phyloP scores from a whole-genome alignment of 2,113 vertebrate genomes.

The Lepisosteus oculatus region DNA sequence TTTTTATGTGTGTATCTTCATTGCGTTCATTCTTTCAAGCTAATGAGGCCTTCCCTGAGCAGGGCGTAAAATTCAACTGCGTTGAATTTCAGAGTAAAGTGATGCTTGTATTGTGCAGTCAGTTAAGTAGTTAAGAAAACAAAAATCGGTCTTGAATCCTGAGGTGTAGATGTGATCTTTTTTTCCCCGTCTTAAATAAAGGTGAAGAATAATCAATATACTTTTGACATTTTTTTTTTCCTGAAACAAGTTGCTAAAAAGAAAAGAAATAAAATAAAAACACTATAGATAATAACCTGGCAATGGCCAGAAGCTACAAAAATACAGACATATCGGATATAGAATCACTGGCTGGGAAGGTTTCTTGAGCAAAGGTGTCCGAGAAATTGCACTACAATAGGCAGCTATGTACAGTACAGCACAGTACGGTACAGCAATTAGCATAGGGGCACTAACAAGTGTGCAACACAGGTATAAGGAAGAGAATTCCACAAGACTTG shows the following conservation, averaged over 20 bases:
- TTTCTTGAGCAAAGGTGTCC: slow-evolving; percentile 61
- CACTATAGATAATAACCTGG: slow-evolving; percentile 49
- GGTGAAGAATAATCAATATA: slow-evolving; percentile 49
- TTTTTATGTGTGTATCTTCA: slow-evolving; percentile 54
- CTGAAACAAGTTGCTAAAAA: slow-evolving; percentile 50
- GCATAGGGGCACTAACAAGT: slow-evolving; percentile 51
- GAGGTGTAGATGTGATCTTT: slow-evolving; percentile 66
- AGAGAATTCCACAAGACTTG: slow-evolving; percentile 37
- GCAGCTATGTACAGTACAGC: slow-evolving; percentile 73
- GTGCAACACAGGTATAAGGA: slow-evolving; percentile 64
- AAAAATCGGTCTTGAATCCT: slow-evolving; percentile 68
- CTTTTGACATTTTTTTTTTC: slow-evolving; percentile 39
- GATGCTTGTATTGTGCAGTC: slow-evolving; percentile 79
- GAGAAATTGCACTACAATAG: slow-evolving; percentile 72
- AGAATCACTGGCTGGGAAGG: slow-evolving; percentile 65
- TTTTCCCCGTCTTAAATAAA: slow-evolving; percentile 39
- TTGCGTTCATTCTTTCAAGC: slow-evolving; percentile 71
- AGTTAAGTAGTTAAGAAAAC: slow-evolving; percentile 64
- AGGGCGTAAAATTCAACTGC: slow-evolving; percentile 69
- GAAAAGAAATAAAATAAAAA: slow-evolving; percentile 34
- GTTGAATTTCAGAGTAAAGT: slow-evolving; percentile 78
- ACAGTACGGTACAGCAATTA: slow-evolving; percentile 72
- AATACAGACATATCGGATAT: slow-evolving; percentile 66
- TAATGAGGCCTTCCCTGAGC: slow-evolving; percentile 77
- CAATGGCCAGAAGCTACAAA: slow-evolving; percentile 57